Percentiles rank a stretch among this genome's conserved stretches.
phyloP scores from a whole-genome alignment of 1,140 invertebrate genomes.

The Melitaea cinxia region DNA sequence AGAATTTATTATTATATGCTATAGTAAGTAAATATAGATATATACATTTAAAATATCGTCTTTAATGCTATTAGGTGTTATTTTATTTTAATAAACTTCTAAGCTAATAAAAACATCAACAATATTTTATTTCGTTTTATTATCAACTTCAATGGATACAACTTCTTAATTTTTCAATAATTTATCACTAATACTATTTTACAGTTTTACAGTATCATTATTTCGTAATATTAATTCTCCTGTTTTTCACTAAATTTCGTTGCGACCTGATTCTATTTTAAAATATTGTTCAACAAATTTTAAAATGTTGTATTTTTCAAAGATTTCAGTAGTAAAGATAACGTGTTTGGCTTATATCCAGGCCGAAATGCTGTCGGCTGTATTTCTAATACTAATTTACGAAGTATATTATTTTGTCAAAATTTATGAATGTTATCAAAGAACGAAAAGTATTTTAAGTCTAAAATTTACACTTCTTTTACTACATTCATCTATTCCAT shows the following conservation, averaged over 20 bases:
- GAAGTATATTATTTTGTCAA: constrained; percentile 32
- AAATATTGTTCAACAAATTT: constrained; percentile 41
- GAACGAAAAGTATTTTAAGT: background rate
- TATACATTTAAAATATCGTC: constrained; percentile 15
- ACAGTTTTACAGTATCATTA: background rate
- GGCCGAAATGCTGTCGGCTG: constrained; percentile 40
- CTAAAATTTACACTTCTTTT: background rate
- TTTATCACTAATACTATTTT: background rate
- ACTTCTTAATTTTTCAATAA: constrained; percentile 17
- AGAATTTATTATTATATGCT: constrained; percentile 22
- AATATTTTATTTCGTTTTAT: background rate
- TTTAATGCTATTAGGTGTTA: constrained; percentile 2
- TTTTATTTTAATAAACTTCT: constrained; percentile 15
- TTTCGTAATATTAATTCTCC: background rate
- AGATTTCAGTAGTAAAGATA: constrained; percentile 45
- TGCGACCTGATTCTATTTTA: constrained; percentile 30
- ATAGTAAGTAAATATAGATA: constrained; percentile 8
- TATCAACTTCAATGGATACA: background rate
- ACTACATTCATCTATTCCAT: background rate
- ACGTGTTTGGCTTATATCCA: constrained; percentile 43
- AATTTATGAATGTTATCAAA: constrained; percentile 4
- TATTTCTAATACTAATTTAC: constrained; percentile 46
- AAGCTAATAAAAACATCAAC: constrained; percentile 23
- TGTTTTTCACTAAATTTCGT: constrained; percentile 1
- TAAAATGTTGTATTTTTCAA: constrained; percentile 44